These are phyloP conservation scores for Alaudala cheleensis DNA, from an alignment of 2,113 vertebrate genomes.

Conservation along the genomic window DNA sequence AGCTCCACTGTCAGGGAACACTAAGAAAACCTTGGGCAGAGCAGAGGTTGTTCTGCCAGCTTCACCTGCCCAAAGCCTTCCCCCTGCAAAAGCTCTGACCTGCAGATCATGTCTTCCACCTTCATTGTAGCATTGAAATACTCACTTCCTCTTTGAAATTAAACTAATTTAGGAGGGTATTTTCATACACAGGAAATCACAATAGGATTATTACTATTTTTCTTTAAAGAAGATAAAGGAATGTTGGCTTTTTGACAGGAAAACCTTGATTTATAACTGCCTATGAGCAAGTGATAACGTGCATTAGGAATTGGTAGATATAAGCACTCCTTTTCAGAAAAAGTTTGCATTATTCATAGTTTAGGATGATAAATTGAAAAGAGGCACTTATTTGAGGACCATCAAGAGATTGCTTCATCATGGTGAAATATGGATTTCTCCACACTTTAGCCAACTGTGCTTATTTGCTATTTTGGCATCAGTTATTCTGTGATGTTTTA, in stretches of 20 bases:
- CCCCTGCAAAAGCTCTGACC: background rate
- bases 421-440: background rate
- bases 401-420: background rate
- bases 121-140: background rate
- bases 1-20: background rate
- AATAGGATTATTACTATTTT: background rate
- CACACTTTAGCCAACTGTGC: background rate
- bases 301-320: background rate
- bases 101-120: background rate
- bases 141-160: background rate
- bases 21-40: background rate
- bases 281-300: background rate
- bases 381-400: background rate
- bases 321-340: background rate
- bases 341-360: slow-evolving; percentile 23
- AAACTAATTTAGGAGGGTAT: background rate
- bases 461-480: slow-evolving; percentile 5
- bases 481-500: background rate
- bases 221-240: background rate
- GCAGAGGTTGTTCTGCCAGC: background rate
- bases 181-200: background rate
- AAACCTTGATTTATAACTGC: background rate
- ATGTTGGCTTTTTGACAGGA: background rate
- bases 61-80: background rate
- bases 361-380: background rate